phyloP scores from a whole-genome alignment of 1,140 invertebrate species.

The Phenacoccus solenopsis region DNA sequence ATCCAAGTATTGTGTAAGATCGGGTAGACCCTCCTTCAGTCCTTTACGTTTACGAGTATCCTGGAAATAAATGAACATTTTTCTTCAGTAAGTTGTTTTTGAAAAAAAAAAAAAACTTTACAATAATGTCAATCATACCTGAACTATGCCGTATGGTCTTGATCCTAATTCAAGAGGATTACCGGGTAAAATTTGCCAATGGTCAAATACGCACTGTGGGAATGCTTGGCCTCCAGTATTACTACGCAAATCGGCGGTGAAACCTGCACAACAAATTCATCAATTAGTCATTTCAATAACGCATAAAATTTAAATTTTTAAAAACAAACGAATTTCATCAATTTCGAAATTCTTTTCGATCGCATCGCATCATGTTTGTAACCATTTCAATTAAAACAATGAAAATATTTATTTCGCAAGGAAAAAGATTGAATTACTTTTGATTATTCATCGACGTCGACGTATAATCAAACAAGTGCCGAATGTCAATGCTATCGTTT shows the following conservation, averaged over 20 bases:
- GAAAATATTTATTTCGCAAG: no score
- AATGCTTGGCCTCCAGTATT: conserved; percentile 99
- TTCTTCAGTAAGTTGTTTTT: not conserved
- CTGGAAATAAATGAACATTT: conserved; percentile 38
- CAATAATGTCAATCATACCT: no score
- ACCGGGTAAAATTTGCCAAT: conserved; percentile 96
- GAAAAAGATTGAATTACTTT: no score
- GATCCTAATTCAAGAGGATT: conserved; percentile 69
- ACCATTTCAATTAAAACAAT: no score
- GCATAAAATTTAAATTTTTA: not conserved
- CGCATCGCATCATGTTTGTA: no score
- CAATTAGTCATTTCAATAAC: not conserved
- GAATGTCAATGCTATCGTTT: no score
- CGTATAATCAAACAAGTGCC: no score
- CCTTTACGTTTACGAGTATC: conserved; percentile 98
- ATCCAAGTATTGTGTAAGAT: conserved; percentile 82
- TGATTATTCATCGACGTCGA: no score
- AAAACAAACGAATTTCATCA: no score
- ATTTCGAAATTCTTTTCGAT: no score
- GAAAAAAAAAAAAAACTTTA: no score
- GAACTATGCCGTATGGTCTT: conserved; percentile 74
- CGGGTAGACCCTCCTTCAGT: conserved; percentile 92
- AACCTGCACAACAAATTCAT: conserved; percentile 40
- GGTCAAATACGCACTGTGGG: conserved; percentile 99
- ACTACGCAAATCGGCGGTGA: conserved; percentile 95